Evolutionary conservation across 2,797 vertebrate species (phyloP), one percentile per base, ranked within the genome.

Genomic region (Sandelia bainsii): DNA sequence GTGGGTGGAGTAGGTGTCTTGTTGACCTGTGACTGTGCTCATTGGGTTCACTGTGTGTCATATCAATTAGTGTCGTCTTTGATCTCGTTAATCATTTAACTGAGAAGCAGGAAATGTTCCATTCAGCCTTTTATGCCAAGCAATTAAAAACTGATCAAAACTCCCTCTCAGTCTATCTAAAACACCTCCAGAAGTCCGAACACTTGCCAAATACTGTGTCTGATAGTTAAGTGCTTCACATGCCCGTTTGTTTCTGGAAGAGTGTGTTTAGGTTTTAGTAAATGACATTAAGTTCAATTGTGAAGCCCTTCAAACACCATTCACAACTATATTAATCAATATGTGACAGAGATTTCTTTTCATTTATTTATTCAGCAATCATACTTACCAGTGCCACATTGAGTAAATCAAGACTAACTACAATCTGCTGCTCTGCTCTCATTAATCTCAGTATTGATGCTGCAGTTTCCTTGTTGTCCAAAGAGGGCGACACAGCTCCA

Each of bases 1-100:
- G 83, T 69, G 83, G 79, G 82, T 70, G 75, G 82, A 85, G 75
- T 69, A 77, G 84, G 77, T 84, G 87, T 89, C 84, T 85, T 37
- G 57, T 80, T 84, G 83, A 81, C 83, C 69, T 62, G 75, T 58
- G 72, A 58, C 67, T 56, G 72, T 58, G 78, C 84, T 91, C 80
- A 75, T 10, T 73, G 84, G 77, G 83, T 90, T 89, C 86, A 82
- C 72, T 59, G 69, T 48, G 68, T 75, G 90, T 90, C 90, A 89
- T 60, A 46, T 87, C 83, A 85, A 90, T 93, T 91, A 90, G 79
- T 73, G 86, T 83, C 20, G 17, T 60, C 87, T 92, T 91, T 92
- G 86, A 93, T 92, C 90, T 89, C 51, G 32, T 66, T 90, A 90
- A 91, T 90, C 52, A 79, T 89, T 90, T 86, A 79, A 88, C 81